Evolutionary conservation across 2,888 invertebrate species (phyloP).

Genomic region (Lumbricus terrestris): DNA sequence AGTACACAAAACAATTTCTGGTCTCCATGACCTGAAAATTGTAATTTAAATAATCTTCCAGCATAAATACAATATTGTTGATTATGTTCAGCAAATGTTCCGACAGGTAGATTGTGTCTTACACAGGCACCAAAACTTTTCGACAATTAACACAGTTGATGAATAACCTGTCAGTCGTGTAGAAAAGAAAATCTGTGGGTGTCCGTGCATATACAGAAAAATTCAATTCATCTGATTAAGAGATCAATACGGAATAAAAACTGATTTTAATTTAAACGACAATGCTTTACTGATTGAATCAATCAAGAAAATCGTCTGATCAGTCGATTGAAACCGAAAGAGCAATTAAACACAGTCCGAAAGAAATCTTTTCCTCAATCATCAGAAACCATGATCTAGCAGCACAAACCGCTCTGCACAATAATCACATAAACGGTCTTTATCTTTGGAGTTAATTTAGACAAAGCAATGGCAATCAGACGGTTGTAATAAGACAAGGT

Average conservation of each 20-base stretch:
- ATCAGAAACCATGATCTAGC: neutral
- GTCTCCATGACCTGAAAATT: neutral
- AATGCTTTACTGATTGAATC: neutral
- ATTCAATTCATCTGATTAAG: neutral
- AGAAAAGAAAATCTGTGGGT: too few relatives aligned
- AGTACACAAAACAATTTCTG: neutral
- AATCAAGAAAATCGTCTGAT: neutral
- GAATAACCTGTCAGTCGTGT: neutral
- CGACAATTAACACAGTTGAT: neutral
- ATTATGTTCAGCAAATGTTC: neutral
- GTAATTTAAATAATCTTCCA: neutral
- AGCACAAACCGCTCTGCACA: neutral
- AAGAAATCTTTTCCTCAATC: neutral
- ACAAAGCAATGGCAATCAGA: neutral
- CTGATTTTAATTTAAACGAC: neutral
- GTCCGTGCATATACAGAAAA: neutral
- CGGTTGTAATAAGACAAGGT: conserved; percentile 35
- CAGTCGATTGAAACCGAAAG: neutral
- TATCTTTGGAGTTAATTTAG: neutral
- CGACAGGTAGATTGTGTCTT: neutral
- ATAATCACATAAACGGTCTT: neutral
- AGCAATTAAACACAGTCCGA: neutral
- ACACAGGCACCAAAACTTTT: neutral
- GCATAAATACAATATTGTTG: neutral
- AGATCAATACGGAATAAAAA: neutral